Percentiles rank a stretch among this genome's conserved stretches.
Evolutionary conservation across 2,113 vertebrate species (phyloP).

Genomic region (Crypturellus undulatus): DNA sequence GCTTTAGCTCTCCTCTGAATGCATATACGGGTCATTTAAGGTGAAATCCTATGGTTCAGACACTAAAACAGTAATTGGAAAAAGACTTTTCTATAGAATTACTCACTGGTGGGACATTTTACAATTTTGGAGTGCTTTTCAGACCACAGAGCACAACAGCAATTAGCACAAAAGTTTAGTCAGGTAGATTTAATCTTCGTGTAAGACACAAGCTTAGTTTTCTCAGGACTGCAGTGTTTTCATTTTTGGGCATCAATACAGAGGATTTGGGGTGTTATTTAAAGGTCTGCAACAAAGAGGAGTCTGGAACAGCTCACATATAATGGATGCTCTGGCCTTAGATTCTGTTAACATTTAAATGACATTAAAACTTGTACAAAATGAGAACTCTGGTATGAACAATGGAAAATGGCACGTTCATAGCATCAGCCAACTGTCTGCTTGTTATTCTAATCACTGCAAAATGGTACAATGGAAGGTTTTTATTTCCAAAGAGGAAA

Average conservation of each 20-base stretch:
- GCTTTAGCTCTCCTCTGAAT: not conserved
- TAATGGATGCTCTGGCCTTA: not conserved
- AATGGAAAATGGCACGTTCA: constrained; percentile 28
- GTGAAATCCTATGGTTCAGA: not conserved
- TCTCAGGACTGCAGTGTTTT: not conserved
- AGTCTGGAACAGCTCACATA: not conserved
- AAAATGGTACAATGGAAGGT: not conserved
- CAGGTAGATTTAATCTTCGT: not conserved
- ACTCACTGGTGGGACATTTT: not conserved
- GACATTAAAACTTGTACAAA: not conserved
- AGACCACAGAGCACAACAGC: accelerated
- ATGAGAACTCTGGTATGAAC: not conserved
- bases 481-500: constrained; percentile 47
- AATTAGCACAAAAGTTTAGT: not conserved
- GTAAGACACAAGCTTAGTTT: not conserved
- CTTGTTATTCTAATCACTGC: constrained; percentile 24
- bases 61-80: not conserved
- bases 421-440: not conserved
- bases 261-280: not conserved
- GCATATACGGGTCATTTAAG: not conserved
- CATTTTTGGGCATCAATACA: not conserved
- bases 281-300: not conserved
- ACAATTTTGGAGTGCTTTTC: not conserved
- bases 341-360: not conserved
- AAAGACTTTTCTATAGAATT: not conserved